Percentiles rank a stretch among this genome's conserved stretches.
Conservation (phyloP, 2,113 vertebrate genomes). For the Syngnathus typhle region DNA sequence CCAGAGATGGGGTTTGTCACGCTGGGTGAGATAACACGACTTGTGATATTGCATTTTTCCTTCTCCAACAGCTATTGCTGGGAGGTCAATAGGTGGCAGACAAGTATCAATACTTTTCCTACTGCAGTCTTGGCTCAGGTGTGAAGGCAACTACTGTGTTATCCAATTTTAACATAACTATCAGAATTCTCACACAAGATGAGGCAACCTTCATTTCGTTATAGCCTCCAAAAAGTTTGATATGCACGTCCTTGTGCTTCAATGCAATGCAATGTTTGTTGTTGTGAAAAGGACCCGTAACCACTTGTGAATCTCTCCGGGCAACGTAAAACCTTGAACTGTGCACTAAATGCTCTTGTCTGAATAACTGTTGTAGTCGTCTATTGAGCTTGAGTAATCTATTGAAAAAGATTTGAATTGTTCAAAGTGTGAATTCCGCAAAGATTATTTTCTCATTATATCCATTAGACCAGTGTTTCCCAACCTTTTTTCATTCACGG, state of each 20-base stretch:
- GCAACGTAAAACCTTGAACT: conserved; percentile 5
- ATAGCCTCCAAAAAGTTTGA: conserved; percentile 31
- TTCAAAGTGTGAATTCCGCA: neutral
- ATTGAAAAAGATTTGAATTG: neutral
- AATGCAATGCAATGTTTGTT: conserved; percentile 12
- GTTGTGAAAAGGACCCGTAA: neutral
- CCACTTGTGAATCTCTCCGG: conserved; percentile 13
- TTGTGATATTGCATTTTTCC: conserved; percentile 16
- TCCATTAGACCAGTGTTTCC: neutral
- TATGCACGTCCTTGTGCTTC: conserved; percentile 17
- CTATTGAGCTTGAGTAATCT: neutral
- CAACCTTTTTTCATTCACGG: too few relatives aligned
- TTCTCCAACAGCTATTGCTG: conserved; percentile 11
- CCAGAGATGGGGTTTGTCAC: conserved; percentile 16
- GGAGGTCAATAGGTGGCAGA: conserved; percentile 10
- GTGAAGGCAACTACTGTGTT: conserved; percentile 26
- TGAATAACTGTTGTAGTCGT: neutral
- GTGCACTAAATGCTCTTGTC: neutral
- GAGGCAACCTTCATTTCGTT: neutral
- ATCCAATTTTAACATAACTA: neutral
- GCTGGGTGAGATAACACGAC: conserved; percentile 30
- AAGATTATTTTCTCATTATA: neutral
- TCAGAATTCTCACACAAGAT: neutral
- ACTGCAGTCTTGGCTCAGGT: conserved; percentile 32
- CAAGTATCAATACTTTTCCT: conserved; percentile 30